Conservation (phyloP, 2,888 invertebrate genomes). For the Automeris io region DNA sequence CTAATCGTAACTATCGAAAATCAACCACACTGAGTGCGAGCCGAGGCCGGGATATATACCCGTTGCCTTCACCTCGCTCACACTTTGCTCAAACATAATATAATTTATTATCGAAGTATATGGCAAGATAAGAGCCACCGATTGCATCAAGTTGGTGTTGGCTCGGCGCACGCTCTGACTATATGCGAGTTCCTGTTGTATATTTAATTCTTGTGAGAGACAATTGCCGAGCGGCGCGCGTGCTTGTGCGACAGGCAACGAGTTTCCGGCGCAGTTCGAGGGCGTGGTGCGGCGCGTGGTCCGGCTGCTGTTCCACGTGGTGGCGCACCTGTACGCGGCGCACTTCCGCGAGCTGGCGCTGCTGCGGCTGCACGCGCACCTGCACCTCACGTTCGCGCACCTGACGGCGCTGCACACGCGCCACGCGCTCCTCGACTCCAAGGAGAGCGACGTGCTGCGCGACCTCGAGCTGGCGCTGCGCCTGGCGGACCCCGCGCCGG, state of each 20-base stretch:
- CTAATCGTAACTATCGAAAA: too few relatives aligned
- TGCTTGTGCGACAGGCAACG: constrained; percentile 81
- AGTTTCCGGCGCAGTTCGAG: constrained; percentile 96
- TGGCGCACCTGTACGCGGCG: constrained; percentile 98
- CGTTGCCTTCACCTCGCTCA: too few relatives aligned
- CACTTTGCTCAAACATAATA: not conserved
- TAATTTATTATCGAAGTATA: too few relatives aligned
- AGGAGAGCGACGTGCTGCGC: constrained; percentile 93
- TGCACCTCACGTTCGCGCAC: constrained; percentile 98
- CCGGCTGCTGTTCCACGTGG: constrained; percentile 97
- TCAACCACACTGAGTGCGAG: too few relatives aligned
- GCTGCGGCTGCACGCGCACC: constrained; percentile 95
- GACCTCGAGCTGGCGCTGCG: constrained; percentile 92
- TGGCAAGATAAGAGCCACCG: too few relatives aligned
- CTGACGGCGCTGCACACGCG: constrained; percentile 90
- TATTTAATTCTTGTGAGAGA: not conserved
- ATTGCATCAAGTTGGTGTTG: too few relatives aligned
- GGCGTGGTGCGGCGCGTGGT: constrained; percentile 96
- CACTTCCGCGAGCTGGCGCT: constrained; percentile 97
- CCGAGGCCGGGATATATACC: too few relatives aligned
- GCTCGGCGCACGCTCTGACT: not conserved
- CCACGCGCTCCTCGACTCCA: constrained; percentile 94
- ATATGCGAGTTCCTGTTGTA: not conserved
- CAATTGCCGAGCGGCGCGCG: not conserved
- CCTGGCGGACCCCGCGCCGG: constrained; percentile 56